Percentiles rank a stretch among this genome's conserved stretches.
Evolutionary conservation across 23 tunicate genomes (phyloP).

Genomic region (Diplosoma virens): DNA sequence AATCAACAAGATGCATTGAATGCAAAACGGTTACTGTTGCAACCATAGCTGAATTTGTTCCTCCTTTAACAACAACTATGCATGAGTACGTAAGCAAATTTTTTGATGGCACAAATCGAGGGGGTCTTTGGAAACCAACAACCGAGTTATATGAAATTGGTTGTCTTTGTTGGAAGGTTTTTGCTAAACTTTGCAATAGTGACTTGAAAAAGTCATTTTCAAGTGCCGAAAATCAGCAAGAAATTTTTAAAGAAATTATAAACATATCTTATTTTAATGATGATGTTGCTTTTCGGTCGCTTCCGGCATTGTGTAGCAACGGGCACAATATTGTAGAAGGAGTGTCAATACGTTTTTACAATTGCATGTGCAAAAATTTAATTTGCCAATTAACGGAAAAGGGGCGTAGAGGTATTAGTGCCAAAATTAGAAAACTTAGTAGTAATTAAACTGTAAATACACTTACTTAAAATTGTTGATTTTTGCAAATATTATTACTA

Average conservation of each 20-base stretch:
- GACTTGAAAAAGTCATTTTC: background rate
- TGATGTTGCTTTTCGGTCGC: background rate
- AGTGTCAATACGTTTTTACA: background rate
- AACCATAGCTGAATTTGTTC: too few relatives aligned
- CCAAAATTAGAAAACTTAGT: too few relatives aligned
- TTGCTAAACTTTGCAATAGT: background rate
- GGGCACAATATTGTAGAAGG: background rate
- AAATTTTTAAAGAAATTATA: background rate
- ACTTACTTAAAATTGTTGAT: too few relatives aligned
- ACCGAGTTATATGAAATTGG: background rate
- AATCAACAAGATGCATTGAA: background rate
- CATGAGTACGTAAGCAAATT: background rate
- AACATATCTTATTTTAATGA: background rate
- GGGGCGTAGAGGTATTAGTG: too few relatives aligned
- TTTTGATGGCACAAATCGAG: background rate
- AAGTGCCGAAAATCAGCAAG: background rate
- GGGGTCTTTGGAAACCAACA: background rate
- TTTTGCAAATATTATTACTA: too few relatives aligned
- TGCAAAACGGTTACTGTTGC: background rate
- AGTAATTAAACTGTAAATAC: too few relatives aligned
- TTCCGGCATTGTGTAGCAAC: background rate
- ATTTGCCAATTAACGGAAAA: background rate
- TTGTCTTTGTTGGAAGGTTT: background rate
- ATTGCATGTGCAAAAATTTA: background rate
- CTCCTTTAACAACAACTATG: too few relatives aligned